These are phyloP conservation scores for Ornithorhynchus anatinus DNA, from an alignment of 2,113 vertebrate genomes.

Conservation along the genomic window DNA sequence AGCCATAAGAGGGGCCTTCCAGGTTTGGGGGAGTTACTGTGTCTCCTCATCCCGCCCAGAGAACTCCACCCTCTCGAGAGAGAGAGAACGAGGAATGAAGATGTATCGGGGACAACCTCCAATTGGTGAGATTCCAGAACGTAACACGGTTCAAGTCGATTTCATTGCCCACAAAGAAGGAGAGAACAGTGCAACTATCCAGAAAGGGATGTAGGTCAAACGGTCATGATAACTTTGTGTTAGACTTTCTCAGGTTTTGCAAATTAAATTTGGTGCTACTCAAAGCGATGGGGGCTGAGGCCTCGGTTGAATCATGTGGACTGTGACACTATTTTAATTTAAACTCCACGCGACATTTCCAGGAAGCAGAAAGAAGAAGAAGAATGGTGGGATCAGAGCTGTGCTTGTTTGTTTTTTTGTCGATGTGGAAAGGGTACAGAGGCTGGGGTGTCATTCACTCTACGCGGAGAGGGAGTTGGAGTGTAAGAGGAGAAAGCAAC, in stretches of 20 bases:
- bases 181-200: constrained; percentile 58
- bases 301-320: constrained; percentile 12
- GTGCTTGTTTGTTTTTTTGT: too few species aligned
- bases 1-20: constrained; percentile 45
- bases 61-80: constrained; percentile 42
- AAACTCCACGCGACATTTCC: background rate
- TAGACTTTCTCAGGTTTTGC: constrained; percentile 78
- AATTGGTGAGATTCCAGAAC: constrained; percentile 39
- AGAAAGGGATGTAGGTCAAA: constrained; percentile 72
- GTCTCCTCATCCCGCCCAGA: constrained; percentile 17
- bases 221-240: constrained; percentile 64
- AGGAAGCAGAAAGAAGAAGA: background rate
- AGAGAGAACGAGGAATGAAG: constrained; percentile 29
- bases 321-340: background rate
- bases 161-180: constrained; percentile 48
- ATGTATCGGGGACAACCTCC: constrained; percentile 36
- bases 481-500: background rate
- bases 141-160: constrained; percentile 26
- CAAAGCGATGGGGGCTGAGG: constrained; percentile 56
- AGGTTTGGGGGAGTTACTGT: constrained; percentile 24
- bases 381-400: too few species aligned
- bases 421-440: too few species aligned
- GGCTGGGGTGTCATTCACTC: background rate
- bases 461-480: background rate
- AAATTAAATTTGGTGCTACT: constrained; percentile 75